Conservation (phyloP, 2,888 invertebrate genomes). For the Osmoderma eremita region DNA sequence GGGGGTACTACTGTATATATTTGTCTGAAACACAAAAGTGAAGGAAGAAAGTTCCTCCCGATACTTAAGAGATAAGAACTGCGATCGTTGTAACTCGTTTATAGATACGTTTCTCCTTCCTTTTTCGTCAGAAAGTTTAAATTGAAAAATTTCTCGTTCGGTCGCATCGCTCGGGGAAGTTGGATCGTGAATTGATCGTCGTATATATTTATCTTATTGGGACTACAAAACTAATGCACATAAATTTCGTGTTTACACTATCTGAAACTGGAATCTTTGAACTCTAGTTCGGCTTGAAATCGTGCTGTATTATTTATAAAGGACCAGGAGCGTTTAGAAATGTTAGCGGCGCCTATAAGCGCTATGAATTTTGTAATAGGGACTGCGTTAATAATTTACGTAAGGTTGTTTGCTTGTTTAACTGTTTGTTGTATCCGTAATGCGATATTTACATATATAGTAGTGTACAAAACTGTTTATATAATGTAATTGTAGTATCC, state of each 20-base stretch:
- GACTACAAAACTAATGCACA: slow-evolving; percentile 31
- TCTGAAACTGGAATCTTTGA: slow-evolving; percentile 31
- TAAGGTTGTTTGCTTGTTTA: slow-evolving; percentile 12
- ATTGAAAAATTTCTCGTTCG: slow-evolving; percentile 35
- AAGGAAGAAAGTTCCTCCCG: background rate
- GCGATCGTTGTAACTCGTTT: slow-evolving; percentile 6
- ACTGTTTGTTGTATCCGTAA: background rate
- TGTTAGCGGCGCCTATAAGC: background rate
- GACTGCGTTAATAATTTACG: slow-evolving; percentile 13
- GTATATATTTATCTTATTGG: slow-evolving; percentile 30
- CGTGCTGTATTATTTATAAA: slow-evolving; percentile 27
- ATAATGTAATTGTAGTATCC: no score
- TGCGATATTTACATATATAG: no score
- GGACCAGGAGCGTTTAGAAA: slow-evolving; percentile 14
- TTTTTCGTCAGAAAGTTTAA: slow-evolving; percentile 28
- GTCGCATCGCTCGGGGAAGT: slow-evolving; percentile 3
- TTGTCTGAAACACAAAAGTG: slow-evolving; percentile 5
- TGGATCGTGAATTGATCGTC: slow-evolving; percentile 16
- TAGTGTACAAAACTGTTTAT: no score
- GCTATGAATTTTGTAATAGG: slow-evolving; percentile 22
- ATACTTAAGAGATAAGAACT: slow-evolving; percentile 23
- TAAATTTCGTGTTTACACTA: slow-evolving; percentile 30
- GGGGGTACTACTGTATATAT: background rate
- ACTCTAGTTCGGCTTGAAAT: slow-evolving; percentile 24
- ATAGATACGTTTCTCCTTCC: slow-evolving; percentile 10